Evolutionary conservation across 2,797 vertebrate species (phyloP), one percentile per base, ranked within the genome.

Genomic region (Gadopsis marmoratus): DNA sequence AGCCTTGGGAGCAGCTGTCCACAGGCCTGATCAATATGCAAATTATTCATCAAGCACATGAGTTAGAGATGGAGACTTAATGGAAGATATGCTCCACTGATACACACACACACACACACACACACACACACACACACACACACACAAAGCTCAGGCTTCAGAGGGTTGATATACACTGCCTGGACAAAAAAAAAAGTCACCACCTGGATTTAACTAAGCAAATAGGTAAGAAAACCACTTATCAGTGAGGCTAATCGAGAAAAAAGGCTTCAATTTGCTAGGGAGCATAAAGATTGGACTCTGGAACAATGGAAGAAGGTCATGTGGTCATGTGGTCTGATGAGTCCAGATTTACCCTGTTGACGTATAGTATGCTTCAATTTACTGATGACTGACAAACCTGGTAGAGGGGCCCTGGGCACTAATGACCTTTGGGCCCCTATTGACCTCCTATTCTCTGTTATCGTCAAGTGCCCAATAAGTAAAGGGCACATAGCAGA

Each of bases 21-120:
- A 64, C 58, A 16, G 58, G 13, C n/a, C 64, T 79, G 81, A 90
- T 88, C 79, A 85, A 80, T 79, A 84, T 92, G 86, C 74, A 81
- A 78, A 88, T 81, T 69, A 81, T 51, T 85, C 77, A 74, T 55
- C 55, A 81, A 71, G 26, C 31, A 53, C 17, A 3, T 13, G 53
- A 64, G 47, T 12, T 55, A 69, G 48, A 67, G 51, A 67, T 17
- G 12, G 59, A 67, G 31, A 65, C 45, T 16, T 73, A n/a, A 39
- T 76, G 47, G 26, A 77, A 23, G 51, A 47, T 65, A 56, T 45
- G 61, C 60, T 58, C 43, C n/a, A 51, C 23, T 50, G 37, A 58
- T 33, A 7, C 3, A 33, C 33, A 33, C 33, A 26, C 26, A 26
- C 26, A 35, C 35, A 35, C 33, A 35, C 33, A 35, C 33, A 39